Evolutionary conservation across 2,888 invertebrate genomes (phyloP).

Genomic region (Bugulina stolonifera): DNA sequence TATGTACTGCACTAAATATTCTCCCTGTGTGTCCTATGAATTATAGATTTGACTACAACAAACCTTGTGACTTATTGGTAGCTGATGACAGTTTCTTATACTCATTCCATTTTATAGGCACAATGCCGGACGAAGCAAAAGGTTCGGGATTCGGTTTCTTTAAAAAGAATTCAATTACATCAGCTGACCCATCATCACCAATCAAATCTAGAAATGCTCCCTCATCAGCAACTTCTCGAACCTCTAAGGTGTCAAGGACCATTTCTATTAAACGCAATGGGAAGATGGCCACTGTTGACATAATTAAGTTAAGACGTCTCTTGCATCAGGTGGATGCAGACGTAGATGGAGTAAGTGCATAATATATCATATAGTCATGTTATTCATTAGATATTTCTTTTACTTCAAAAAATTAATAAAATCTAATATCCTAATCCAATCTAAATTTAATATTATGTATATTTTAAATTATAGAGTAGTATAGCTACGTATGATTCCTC

Average conservation of each 20-base stretch:
- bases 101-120: not conserved
- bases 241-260: slow-evolving; percentile 12
- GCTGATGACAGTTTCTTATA: too few species aligned
- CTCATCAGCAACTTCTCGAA: not conserved
- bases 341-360: not conserved
- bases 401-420: too few species aligned
- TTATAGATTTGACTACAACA: too few species aligned
- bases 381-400: not conserved
- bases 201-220: not conserved
- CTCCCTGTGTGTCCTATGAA: too few species aligned
- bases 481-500: not conserved
- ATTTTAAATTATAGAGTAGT: not conserved
- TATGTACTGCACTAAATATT: too few species aligned
- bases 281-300: slow-evolving; percentile 24
- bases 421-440: too few species aligned
- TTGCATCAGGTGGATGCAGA: slow-evolving; percentile 3
- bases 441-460: not conserved
- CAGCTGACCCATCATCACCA: not conserved
- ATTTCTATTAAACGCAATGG: slow-evolving; percentile 26
- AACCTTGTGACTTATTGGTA: too few species aligned
- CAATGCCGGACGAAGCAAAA: not conserved
- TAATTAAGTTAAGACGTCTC: not conserved
- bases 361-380: not conserved
- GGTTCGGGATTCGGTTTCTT: not conserved
- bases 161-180: not conserved